A percentile compares a stretch with the other conserved stretches of the same genome.
phyloP scores from a whole-genome alignment of 2,113 vertebrate species.

The Thryonomys swinderianus region DNA sequence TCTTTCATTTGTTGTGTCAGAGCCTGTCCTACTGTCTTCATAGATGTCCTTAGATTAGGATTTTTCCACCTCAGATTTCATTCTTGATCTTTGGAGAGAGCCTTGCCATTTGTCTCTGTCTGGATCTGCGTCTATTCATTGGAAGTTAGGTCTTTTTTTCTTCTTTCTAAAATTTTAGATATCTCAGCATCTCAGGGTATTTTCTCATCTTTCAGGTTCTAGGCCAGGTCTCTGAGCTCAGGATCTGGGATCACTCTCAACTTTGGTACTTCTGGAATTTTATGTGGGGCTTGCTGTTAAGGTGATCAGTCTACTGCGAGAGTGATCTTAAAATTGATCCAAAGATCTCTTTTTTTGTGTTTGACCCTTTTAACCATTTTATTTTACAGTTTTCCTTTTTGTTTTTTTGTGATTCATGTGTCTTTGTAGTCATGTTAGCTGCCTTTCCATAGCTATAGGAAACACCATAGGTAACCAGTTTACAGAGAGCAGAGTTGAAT shows the following conservation, averaged over 20 bases:
- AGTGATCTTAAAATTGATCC: background rate
- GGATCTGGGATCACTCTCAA: background rate
- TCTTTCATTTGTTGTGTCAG: background rate
- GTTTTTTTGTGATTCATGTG: background rate
- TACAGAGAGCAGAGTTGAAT: background rate
- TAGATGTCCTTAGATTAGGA: background rate
- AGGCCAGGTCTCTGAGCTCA: background rate
- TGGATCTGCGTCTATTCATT: background rate
- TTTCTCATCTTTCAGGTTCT: conserved; percentile 18
- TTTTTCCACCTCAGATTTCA: conserved; percentile 45
- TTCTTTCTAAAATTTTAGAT: background rate
- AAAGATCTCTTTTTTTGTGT: background rate
- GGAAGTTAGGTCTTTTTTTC: background rate
- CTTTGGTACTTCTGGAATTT: background rate
- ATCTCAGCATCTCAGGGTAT: background rate
- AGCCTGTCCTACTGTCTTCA: background rate
- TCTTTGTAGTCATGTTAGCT: background rate
- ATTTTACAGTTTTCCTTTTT: background rate
- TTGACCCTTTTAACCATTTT: background rate
- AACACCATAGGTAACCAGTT: background rate
- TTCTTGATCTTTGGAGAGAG: background rate
- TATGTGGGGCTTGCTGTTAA: background rate
- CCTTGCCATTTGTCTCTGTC: background rate
- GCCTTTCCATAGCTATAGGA: background rate
- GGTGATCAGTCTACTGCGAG: background rate